These are phyloP conservation scores for Neosalanx taihuensis DNA, from an alignment of 2,797 vertebrate species.

Conservation along the genomic window DNA sequence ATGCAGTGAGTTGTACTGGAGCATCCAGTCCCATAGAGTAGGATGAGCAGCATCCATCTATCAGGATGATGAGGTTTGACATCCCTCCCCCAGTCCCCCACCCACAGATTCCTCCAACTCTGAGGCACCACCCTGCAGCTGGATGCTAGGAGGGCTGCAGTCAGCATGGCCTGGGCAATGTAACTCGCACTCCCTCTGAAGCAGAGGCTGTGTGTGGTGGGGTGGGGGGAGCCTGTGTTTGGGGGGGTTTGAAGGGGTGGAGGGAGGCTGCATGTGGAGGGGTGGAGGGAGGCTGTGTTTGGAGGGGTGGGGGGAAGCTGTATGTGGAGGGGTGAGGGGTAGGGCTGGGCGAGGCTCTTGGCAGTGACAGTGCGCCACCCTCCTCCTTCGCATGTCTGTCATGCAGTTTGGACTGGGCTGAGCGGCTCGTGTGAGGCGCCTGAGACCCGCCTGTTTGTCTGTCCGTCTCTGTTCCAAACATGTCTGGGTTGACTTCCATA, in stretches of 20 bases:
- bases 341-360: neutral
- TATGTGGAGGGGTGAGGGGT: neutral
- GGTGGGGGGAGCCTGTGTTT: neutral
- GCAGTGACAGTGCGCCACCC: slow-evolving; percentile 25
- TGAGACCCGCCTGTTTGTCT: slow-evolving; percentile 8
- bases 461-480: slow-evolving; percentile 24
- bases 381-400: slow-evolving; percentile 32
- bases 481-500: slow-evolving; percentile 23
- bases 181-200: neutral
- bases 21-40: slow-evolving; percentile 22
- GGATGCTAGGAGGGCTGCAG: neutral
- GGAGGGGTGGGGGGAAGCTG: neutral
- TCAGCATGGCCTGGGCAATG: neutral
- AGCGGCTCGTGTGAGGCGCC: slow-evolving; percentile 39
- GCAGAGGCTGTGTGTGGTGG: neutral
- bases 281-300: neutral
- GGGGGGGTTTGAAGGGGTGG: no score
- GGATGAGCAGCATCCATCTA: slow-evolving; percentile 10
- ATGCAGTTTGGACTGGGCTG: slow-evolving; percentile 48
- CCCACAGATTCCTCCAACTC: slow-evolving; percentile 3
- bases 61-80: slow-evolving; percentile 2
- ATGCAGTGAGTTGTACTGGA: neutral
- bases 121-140: neutral
- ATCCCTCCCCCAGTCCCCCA: slow-evolving; percentile 1
- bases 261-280: no score